Conservation (phyloP, 1,140 invertebrate species). For the Stegodyphus dumicola region DNA sequence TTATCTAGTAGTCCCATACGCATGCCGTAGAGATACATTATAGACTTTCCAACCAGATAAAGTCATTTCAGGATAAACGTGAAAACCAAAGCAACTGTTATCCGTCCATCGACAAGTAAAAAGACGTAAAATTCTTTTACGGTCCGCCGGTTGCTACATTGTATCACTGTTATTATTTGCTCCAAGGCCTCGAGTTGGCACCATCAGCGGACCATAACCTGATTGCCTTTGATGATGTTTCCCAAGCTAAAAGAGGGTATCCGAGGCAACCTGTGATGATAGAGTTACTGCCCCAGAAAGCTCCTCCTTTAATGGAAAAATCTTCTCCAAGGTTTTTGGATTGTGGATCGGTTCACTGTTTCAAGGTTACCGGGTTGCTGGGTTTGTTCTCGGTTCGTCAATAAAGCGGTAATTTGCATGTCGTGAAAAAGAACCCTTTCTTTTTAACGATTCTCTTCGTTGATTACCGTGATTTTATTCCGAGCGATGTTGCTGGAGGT, state of each 20-base stretch:
- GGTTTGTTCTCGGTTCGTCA: conserved; percentile 26
- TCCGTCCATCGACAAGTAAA: conserved; percentile 51
- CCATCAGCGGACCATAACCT: not conserved
- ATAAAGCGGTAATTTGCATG: conserved; percentile 19
- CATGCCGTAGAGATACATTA: too few species aligned
- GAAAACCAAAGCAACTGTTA: conserved; percentile 17
- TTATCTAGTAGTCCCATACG: too few species aligned
- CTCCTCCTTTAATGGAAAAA: conserved; percentile 25
- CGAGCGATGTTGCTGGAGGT: not conserved
- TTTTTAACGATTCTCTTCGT: not conserved
- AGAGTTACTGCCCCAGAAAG: not conserved
- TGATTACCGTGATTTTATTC: not conserved
- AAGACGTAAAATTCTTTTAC: conserved; percentile 53
- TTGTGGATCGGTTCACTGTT: conserved; percentile 38
- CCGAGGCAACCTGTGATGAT: conserved; percentile 22
- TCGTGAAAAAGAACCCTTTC: not conserved
- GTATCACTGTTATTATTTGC: conserved; percentile 40
- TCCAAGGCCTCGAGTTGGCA: not conserved
- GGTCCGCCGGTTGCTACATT: conserved; percentile 20
- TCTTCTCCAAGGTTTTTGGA: conserved; percentile 7
- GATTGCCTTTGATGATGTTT: not conserved
- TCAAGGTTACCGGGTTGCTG: conserved; percentile 42
- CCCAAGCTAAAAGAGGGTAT: not conserved
- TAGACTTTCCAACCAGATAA: not conserved
- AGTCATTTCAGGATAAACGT: not conserved